Percentiles rank a stretch among this genome's conserved stretches.
phyloP scores from a whole-genome alignment of 2,113 vertebrate species.

The Miniopterus natalensis region DNA sequence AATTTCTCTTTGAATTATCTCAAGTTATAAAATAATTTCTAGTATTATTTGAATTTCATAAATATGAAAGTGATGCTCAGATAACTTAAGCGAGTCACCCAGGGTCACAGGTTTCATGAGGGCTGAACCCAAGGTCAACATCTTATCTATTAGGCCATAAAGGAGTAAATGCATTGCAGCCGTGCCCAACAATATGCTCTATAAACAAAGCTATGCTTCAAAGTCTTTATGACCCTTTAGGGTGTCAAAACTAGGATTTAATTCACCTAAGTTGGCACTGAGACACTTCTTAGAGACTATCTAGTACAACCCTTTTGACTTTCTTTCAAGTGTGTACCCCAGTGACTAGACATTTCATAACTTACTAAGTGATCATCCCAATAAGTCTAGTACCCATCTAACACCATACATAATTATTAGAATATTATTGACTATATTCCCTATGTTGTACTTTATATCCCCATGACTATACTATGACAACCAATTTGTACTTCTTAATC shows the following conservation, averaged over 20 bases:
- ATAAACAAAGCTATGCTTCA: neutral
- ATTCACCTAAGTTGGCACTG: neutral
- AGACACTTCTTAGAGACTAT: neutral
- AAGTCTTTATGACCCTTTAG: neutral
- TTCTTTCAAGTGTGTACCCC: neutral
- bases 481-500: too few relatives aligned
- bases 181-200: neutral
- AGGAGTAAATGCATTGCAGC: neutral
- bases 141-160: neutral
- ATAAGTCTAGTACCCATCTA: too few relatives aligned
- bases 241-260: neutral
- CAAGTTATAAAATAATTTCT: neutral
- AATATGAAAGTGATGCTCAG: neutral
- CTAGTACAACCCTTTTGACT: neutral
- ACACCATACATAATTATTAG: too few relatives aligned
- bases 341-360: too few relatives aligned
- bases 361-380: too few relatives aligned
- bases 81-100: neutral
- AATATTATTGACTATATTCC: too few relatives aligned
- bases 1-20: neutral
- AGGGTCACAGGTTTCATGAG: neutral
- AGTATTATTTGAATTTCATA: conserved; percentile 30
- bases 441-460: too few relatives aligned
- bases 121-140: neutral
- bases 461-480: too few relatives aligned